These are phyloP conservation scores for Pyrgus malvae DNA, from an alignment of 2,888 invertebrate species.

Conservation along the genomic window DNA sequence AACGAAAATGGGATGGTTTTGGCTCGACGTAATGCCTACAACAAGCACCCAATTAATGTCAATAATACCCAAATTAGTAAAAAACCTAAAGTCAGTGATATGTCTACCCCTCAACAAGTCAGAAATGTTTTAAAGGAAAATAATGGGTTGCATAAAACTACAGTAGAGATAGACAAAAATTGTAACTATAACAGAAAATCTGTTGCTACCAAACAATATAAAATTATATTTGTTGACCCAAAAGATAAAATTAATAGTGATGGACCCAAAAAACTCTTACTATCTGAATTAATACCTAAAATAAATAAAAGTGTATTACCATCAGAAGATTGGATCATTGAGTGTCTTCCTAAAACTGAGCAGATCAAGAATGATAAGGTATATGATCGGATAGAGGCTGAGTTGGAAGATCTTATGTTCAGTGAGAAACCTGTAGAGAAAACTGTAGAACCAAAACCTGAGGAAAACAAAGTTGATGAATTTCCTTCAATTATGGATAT, in stretches of 20 bases:
- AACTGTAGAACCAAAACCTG: constrained; percentile 36
- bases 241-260: constrained; percentile 48
- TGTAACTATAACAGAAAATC: constrained; percentile 41
- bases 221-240: constrained; percentile 63
- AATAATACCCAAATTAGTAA: constrained; percentile 33
- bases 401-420: constrained; percentile 75
- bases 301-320: constrained; percentile 63
- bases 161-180: constrained; percentile 43
- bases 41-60: constrained; percentile 56
- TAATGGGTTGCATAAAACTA: constrained; percentile 49
- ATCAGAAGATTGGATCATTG: constrained; percentile 71
- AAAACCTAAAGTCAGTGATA: constrained; percentile 43
- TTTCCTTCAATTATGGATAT: constrained; percentile 79
- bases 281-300: constrained; percentile 57
- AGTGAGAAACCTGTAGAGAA: constrained; percentile 55
- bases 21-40: constrained; percentile 58
- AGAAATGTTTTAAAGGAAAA: constrained; percentile 67
- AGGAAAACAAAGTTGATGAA: constrained; percentile 55
- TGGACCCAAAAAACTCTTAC: constrained; percentile 47
- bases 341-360: constrained; percentile 66
- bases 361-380: constrained; percentile 74
- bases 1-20: constrained; percentile 77
- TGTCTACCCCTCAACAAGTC: constrained; percentile 31
- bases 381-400: constrained; percentile 76
- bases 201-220: constrained; percentile 56